Conservation (phyloP, 2,888 invertebrate species). For the Pristionchus arcanus region DNA sequence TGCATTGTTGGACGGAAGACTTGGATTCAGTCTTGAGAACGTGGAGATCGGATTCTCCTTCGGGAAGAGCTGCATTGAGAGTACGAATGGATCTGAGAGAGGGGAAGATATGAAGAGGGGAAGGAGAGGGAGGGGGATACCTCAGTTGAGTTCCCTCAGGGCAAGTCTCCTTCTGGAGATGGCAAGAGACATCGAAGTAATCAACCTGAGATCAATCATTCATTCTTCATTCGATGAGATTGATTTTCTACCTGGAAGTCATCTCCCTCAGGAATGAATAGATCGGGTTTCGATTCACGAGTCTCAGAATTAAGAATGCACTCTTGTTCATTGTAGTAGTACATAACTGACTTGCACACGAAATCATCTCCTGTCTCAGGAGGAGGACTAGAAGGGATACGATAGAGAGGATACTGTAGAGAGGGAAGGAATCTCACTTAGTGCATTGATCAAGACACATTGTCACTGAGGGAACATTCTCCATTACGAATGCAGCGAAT, state of each 20-base stretch:
- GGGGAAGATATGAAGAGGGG: neutral
- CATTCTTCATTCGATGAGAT: neutral
- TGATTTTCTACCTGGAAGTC: constrained; percentile 65
- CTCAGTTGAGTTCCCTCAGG: constrained; percentile 72
- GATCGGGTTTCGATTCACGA: constrained; percentile 75
- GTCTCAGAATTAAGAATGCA: constrained; percentile 79
- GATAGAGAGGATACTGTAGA: neutral
- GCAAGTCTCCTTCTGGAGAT: constrained; percentile 75
- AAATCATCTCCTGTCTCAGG: constrained; percentile 78
- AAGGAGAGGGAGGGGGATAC: constrained; percentile 9
- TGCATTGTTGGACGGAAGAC: constrained; percentile 71
- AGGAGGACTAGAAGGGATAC: constrained; percentile 71
- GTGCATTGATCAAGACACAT: constrained; percentile 79
- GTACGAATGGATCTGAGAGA: constrained; percentile 69
- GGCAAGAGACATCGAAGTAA: constrained; percentile 79
- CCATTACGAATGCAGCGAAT: constrained; percentile 79
- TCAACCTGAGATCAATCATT: constrained; percentile 68
- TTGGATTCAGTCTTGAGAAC: constrained; percentile 71
- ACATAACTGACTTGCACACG: constrained; percentile 79
- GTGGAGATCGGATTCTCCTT: constrained; percentile 76
- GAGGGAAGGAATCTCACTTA: constrained; percentile 62
- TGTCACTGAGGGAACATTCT: constrained; percentile 78
- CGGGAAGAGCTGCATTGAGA: constrained; percentile 77
- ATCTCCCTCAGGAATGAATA: constrained; percentile 78
- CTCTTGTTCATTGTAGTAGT: constrained; percentile 79